Evolutionary conservation across 2,113 vertebrate genomes (phyloP).

Genomic region (Scomber colias): DNA sequence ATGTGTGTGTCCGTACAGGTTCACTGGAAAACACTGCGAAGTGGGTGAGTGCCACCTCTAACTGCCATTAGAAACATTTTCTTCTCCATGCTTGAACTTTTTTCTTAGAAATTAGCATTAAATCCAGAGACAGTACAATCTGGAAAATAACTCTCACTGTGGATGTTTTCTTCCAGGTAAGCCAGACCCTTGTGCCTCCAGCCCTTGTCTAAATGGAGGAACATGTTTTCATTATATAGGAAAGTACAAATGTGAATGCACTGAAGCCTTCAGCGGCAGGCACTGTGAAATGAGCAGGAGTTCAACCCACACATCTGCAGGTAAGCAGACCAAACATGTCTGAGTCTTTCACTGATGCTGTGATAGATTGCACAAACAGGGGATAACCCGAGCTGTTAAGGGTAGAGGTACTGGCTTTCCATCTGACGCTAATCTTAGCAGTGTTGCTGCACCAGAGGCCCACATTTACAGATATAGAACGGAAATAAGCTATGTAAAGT

Average conservation of each 20-base stretch:
- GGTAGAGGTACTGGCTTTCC: conserved; percentile 35
- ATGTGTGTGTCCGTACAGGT: conserved; percentile 95
- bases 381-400: conserved; percentile 50
- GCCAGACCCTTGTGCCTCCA: conserved; percentile 94
- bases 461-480: conserved; percentile 62
- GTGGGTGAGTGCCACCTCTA: conserved; percentile 87
- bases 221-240: conserved; percentile 99
- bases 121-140: background rate
- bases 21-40: conserved; percentile 97
- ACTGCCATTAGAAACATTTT: background rate
- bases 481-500: conserved; percentile 64
- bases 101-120: background rate
- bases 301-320: conserved; percentile 48
- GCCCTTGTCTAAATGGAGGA: conserved; percentile 94
- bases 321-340: conserved; percentile 68
- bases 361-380: conserved; percentile 26
- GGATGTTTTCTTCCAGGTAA: conserved; percentile 86
- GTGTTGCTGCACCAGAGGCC: conserved; percentile 69
- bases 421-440: conserved; percentile 71
- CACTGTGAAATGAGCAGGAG: conserved; percentile 91
- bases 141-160: background rate
- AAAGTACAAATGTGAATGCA: conserved; percentile 98
- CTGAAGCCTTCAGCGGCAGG: conserved; percentile 87
- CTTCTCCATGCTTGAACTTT: background rate
- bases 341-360: background rate